A percentile compares a stretch with the other conserved stretches of the same genome.
phyloP scores from a whole-genome alignment of 2,888 invertebrate genomes.

The Anarsia innoxiella region DNA sequence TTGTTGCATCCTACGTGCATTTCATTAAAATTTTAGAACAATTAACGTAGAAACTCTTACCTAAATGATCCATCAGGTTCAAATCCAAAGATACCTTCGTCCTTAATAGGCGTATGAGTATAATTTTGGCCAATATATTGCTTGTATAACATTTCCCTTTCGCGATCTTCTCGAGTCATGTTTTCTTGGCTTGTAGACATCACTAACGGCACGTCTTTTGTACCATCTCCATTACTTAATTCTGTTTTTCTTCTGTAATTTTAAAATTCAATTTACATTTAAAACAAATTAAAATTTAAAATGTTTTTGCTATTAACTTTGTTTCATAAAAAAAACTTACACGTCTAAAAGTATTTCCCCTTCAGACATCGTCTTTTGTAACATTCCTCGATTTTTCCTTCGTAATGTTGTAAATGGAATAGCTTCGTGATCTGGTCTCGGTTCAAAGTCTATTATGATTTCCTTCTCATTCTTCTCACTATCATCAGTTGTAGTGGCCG shows the following conservation, averaged over 20 bases:
- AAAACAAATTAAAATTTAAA: not conserved
- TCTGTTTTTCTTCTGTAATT: slow-evolving; percentile 61
- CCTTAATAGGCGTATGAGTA: slow-evolving; percentile 74
- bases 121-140: slow-evolving; percentile 67
- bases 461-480: slow-evolving; percentile 82
- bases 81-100: slow-evolving; percentile 75
- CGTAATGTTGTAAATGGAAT: slow-evolving; percentile 75
- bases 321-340: slow-evolving; percentile 38
- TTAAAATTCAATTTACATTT: not conserved
- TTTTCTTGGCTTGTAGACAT: slow-evolving; percentile 80
- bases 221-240: slow-evolving; percentile 58
- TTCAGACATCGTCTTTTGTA: slow-evolving; percentile 87
- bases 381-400: slow-evolving; percentile 67
- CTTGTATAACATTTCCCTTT: slow-evolving; percentile 58
- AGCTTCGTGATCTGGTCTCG: slow-evolving; percentile 79
- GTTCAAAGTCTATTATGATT: slow-evolving; percentile 92
- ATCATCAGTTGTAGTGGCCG: slow-evolving; percentile 67
- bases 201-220: slow-evolving; percentile 64
- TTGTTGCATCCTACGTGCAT: slow-evolving; percentile 16
- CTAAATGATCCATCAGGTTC: slow-evolving; percentile 70
- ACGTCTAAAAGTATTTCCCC: slow-evolving; percentile 83
- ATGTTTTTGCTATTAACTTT: not conserved
- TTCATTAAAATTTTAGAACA: not conserved
- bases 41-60: slow-evolving; percentile 29
- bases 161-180: slow-evolving; percentile 68